Base-by-base conservation (phyloP, 2,888 invertebrate species). In the Cerceris ruficornis region DNA sequence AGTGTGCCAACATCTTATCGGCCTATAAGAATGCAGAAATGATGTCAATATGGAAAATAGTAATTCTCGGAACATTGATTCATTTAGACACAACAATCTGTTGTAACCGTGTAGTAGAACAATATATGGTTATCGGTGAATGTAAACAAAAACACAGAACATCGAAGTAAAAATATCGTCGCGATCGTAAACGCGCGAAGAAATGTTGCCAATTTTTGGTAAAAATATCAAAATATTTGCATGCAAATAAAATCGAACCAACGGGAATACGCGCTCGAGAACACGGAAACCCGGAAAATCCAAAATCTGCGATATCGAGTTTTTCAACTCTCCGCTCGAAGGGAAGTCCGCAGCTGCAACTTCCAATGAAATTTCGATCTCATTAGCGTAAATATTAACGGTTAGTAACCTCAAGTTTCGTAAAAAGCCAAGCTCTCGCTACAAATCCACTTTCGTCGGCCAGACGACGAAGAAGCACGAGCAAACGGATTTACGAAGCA, bases 401-500 rank as follows among this genome's bases (percentile, higher is more conserved):
- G 46, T 11, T 46, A 46, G 11, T 46, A 11, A 11, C 11, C 11
- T 11, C 46, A 46, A 46, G 46, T 46, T 11, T n/a, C 6, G 50
- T 65, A 67, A 73, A 80, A 77, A 66, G 70, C 77, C 75, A 62
- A 57, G 76, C n/a, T 43, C 49, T 14, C 13, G 46, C 55, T 57
- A 74, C 68, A 73, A 77, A 83, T 75, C 70, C 75, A 76, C 64
- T 83, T 78, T 69, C 59, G 17, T 8, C 67, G 59, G 15, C 67
- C 52, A 65, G 57, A 67, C 50, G 55, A 52, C 60, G 77, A 60
- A 57, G 69, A 50, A 66, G 64, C 52, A 58, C 75, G 66, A 71
- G 69, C 62, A 77, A 82, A 80, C 77, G 74, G 77, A 50, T 50
- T 71, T 60, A 58, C 66, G 68, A 69, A 60, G 55, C 75, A 43